phyloP scores from a whole-genome alignment of 2,888 invertebrate genomes.

The Parnassius smintheus region DNA sequence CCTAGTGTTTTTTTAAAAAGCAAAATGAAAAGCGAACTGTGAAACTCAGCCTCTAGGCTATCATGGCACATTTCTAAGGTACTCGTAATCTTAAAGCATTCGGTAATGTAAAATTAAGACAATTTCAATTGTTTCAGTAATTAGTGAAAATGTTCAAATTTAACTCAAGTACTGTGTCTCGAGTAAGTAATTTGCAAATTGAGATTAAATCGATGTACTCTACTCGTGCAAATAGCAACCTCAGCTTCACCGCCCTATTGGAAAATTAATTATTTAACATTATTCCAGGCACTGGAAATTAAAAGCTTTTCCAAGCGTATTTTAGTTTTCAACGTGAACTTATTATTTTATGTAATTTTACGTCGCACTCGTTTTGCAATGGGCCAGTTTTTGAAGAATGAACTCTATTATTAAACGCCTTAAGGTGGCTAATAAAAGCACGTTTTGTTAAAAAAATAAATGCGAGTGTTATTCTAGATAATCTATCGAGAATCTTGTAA shows the following conservation, averaged over 20 bases:
- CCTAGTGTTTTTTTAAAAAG: no score
- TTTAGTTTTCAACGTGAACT: not conserved
- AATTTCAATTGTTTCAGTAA: not conserved
- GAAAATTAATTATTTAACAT: slow-evolving; percentile 12
- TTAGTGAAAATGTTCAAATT: slow-evolving; percentile 6
- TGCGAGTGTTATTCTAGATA: no score
- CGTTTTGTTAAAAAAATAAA: no score
- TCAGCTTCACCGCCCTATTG: slow-evolving; percentile 7
- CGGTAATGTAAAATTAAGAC: no score
- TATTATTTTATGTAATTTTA: not conserved
- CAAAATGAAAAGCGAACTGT: no score
- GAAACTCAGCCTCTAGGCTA: no score
- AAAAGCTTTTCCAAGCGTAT: not conserved
- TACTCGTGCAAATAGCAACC: slow-evolving; percentile 8
- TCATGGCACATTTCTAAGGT: no score
- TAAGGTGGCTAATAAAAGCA: no score
- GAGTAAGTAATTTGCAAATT: slow-evolving; percentile 3
- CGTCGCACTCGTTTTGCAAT: not conserved
- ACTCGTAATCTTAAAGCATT: no score
- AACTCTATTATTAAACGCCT: not conserved
- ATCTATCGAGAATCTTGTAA: no score
- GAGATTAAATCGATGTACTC: slow-evolving; percentile 6
- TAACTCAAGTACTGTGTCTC: slow-evolving; percentile 3
- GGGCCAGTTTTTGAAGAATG: not conserved
- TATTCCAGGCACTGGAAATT: not conserved